phyloP scores from a whole-genome alignment of 2,888 invertebrate genomes.

The Pharmacophagus antenor region DNA sequence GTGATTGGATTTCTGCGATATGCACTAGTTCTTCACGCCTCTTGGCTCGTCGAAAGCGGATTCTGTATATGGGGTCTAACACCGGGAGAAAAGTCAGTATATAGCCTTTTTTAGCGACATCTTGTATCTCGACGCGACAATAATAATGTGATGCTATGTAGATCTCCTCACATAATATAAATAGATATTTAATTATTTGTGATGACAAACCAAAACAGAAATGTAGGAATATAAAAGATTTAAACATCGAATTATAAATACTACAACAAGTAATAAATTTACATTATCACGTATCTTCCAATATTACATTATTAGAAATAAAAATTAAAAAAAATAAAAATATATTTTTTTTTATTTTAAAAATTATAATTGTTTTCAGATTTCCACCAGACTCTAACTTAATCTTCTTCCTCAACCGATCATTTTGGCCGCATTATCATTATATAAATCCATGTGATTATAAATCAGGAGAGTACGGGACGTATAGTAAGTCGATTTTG shows the following conservation, averaged over 20 bases:
- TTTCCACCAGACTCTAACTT: slow-evolving; percentile 86
- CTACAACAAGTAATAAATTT: too few species aligned
- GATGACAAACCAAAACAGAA: background rate
- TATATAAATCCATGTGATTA: slow-evolving; percentile 90
- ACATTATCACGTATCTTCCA: too few species aligned
- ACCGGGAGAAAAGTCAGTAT: slow-evolving; percentile 85
- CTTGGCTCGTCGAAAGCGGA: slow-evolving; percentile 88
- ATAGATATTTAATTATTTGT: background rate
- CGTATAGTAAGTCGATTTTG: slow-evolving; percentile 77
- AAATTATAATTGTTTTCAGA: slow-evolving; percentile 57
- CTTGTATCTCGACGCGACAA: background rate
- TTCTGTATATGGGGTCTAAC: slow-evolving; percentile 86
- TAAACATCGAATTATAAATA: too few species aligned
- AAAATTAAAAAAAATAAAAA: too few species aligned
- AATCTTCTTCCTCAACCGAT: slow-evolving; percentile 87
- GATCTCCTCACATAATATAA: background rate
- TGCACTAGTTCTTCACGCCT: slow-evolving; percentile 82
- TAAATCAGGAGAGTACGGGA: slow-evolving; percentile 90
- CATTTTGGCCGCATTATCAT: slow-evolving; percentile 91
- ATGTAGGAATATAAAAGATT: background rate
- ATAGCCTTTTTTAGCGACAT: background rate
- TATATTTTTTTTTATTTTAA: too few species aligned
- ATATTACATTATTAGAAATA: too few species aligned
- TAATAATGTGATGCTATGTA: background rate
- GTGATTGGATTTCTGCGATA: slow-evolving; percentile 86